A percentile compares a stretch with the other conserved stretches of the same genome.
phyloP scores from a whole-genome alignment of 2,888 invertebrate genomes.

The Phengaris arion region DNA sequence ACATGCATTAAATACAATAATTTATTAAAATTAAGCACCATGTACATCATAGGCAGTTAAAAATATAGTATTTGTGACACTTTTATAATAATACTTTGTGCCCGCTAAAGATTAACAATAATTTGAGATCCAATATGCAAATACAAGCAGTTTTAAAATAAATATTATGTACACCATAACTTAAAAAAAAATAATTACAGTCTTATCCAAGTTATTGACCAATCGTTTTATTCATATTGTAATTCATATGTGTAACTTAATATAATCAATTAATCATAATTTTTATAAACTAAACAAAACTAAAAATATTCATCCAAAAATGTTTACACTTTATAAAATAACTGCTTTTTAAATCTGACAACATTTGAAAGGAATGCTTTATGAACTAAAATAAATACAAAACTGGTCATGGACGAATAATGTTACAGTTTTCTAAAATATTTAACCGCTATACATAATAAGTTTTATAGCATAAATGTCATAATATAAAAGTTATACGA shows the following conservation, averaged over 20 bases:
- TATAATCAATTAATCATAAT: background rate
- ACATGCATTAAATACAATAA: background rate
- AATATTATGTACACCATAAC: background rate
- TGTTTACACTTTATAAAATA: background rate
- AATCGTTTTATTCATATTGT: background rate
- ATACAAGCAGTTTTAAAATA: background rate
- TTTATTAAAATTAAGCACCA: background rate
- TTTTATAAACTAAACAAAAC: background rate
- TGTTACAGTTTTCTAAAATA: background rate
- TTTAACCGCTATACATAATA: background rate
- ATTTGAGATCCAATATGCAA: background rate
- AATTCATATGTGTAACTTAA: background rate
- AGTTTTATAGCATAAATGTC: background rate
- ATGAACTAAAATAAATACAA: background rate
- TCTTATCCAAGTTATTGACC: background rate
- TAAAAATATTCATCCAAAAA: background rate
- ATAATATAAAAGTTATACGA: background rate
- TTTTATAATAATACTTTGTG: slow-evolving; percentile 6
- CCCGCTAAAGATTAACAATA: background rate
- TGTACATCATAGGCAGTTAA: background rate
- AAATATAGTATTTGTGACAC: background rate
- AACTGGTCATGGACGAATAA: background rate
- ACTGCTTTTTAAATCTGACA: background rate
- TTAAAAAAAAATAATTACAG: background rate
- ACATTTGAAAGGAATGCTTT: background rate